Conservation (phyloP, 2,113 vertebrate species). For the Isurus oxyrinchus region DNA sequence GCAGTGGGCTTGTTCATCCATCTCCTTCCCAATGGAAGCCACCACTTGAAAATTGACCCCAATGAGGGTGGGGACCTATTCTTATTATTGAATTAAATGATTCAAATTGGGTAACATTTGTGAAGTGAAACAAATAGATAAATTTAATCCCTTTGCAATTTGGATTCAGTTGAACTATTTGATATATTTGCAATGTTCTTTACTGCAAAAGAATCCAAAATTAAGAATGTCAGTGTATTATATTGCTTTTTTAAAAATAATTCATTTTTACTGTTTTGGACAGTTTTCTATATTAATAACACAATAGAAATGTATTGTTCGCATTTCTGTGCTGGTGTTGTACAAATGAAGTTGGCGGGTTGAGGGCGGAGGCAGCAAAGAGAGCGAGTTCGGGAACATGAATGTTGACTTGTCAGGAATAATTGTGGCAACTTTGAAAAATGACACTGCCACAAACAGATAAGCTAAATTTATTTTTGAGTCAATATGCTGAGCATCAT, state of each 20-base stretch:
- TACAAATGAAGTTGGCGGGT: neutral
- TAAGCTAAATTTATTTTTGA: neutral
- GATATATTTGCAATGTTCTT: neutral
- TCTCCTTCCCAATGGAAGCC: neutral
- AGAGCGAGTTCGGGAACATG: neutral
- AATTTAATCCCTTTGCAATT: neutral
- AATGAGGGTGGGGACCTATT: neutral
- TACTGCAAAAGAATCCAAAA: neutral
- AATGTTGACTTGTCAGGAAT: neutral
- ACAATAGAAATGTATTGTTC: neutral
- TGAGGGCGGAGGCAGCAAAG: too few species aligned
- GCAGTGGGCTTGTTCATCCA: neutral
- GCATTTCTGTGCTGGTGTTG: neutral
- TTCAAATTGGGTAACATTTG: neutral
- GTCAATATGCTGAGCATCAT: neutral
- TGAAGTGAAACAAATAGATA: neutral
- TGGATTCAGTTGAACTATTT: neutral
- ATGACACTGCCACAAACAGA: constrained; percentile 22
- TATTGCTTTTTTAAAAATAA: neutral
- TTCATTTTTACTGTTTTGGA: neutral
- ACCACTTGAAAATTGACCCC: neutral
- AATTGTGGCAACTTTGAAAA: constrained; percentile 3
- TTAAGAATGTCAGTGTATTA: neutral
- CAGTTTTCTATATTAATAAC: neutral
- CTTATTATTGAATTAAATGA: neutral